Base-by-base conservation (phyloP, 2,113 vertebrate genomes). In the Solea solea region DNA sequence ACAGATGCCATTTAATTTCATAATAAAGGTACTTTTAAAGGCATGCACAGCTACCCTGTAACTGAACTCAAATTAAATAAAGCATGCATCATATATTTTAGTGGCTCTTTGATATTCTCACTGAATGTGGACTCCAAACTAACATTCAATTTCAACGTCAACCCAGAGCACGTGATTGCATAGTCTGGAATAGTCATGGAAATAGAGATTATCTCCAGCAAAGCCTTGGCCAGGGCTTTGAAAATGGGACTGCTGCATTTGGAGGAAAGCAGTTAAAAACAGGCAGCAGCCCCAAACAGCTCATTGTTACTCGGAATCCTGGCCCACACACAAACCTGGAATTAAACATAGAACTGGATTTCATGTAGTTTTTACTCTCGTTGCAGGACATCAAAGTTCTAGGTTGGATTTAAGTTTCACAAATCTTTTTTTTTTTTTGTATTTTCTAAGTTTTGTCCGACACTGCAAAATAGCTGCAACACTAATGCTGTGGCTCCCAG, bases 141-240 rank as follows among this genome's bases (percentile, higher is more conserved):
- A 34, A 34, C 56, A 16, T 25, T 73, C 27, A 48, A 51, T 52
- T 39, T 65, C 65, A 16, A 0, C 49, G 55, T 51, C 61, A 4
- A 59, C 76, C 46, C 44, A 48, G 27, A 61, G 59, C 72, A 60
- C 42, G 51, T 41, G 44, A 69, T 76, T 52, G 5, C 34, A 34
- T 34, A 34, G 34, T 34, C 3, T 34, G 34, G 34, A 34, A 34
- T 34, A 34, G 73, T 76, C 75, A 72, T 65, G 40, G 72, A 62
- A 76, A 73, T 55, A 27, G 55, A 64, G 81, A 84, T 84, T 80
- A 76, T 40, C 69, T 15, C 27, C n/a, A 40, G 72, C 1, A 69
- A 44, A 76, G 58, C 72, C 69, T 78, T 40, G 1, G 53, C 34
- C 5, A 34, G 0, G 34, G 34, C 34, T 42, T 64, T 70, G 50